Evolutionary conservation across 2,113 vertebrate genomes (phyloP).

Genomic region (Leucosticte australis): DNA sequence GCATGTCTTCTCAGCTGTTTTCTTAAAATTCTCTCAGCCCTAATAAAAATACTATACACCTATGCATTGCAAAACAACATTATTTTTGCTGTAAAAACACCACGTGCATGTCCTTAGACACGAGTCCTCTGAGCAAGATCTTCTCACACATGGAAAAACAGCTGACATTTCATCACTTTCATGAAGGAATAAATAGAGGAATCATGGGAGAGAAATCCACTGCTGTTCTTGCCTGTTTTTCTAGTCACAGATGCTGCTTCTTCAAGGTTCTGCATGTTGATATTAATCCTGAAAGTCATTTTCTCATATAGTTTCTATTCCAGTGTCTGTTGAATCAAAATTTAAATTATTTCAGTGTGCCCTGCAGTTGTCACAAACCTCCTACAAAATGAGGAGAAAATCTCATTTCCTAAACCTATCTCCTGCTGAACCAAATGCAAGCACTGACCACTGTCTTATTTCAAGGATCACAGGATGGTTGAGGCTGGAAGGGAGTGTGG

Average conservation of each 20-base stretch:
- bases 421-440: background rate
- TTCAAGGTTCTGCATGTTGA: background rate
- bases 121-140: conserved; percentile 58
- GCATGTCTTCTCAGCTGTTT: conserved; percentile 25
- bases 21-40: conserved; percentile 53
- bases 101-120: conserved; percentile 19
- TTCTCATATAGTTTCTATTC: background rate
- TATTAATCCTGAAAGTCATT: background rate
- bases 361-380: background rate
- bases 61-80: conserved; percentile 60
- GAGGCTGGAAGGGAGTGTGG: background rate
- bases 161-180: conserved; percentile 62
- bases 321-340: background rate
- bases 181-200: conserved; percentile 30
- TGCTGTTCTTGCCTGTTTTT: background rate
- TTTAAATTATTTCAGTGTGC: background rate
- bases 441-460: background rate
- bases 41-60: conserved; percentile 61
- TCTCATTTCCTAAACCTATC: background rate
- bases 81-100: conserved; percentile 74
- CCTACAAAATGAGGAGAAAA: background rate
- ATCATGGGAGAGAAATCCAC: conserved; percentile 18
- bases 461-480: background rate
- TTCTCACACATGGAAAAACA: conserved; percentile 53
- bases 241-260: background rate